Conservation (phyloP, 2,797 vertebrate genomes). For the Acomys russatus region DNA sequence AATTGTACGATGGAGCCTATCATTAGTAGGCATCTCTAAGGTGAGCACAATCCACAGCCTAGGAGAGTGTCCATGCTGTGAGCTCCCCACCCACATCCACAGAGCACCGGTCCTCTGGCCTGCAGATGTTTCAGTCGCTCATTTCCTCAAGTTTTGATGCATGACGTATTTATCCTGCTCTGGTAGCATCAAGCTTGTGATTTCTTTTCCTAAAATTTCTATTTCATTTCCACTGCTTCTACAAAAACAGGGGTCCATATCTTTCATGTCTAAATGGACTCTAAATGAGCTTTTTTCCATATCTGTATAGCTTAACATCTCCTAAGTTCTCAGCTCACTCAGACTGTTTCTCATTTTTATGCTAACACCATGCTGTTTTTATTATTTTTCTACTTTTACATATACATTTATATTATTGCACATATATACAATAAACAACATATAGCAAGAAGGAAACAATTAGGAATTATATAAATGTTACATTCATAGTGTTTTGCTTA, state of each 20-base stretch:
- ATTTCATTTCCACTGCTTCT: not conserved
- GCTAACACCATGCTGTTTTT: no score
- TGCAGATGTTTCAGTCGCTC: not conserved
- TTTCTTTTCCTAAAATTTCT: constrained; percentile 2
- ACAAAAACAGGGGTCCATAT: not conserved
- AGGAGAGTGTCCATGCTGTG: not conserved
- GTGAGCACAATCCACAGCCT: not conserved
- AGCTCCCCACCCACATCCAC: not conserved
- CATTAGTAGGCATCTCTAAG: not conserved
- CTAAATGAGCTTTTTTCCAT: not conserved
- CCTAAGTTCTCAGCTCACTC: not conserved
- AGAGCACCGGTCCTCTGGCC: not conserved
- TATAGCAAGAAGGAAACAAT: no score
- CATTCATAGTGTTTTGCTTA: no score
- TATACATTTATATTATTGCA: no score
- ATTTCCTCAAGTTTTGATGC: constrained; percentile 13
- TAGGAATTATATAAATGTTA: no score
- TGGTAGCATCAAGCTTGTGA: not conserved
- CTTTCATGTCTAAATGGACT: constrained; percentile 3
- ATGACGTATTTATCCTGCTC: not conserved
- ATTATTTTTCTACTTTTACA: no score
- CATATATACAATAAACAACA: no score
- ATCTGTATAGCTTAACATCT: not conserved
- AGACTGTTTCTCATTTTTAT: no score
- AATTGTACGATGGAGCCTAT: not conserved